Percentiles rank a stretch among this genome's conserved stretches.
Evolutionary conservation across 2,797 vertebrate species (phyloP).

Genomic region (Mormyrus proboscirostris): DNA sequence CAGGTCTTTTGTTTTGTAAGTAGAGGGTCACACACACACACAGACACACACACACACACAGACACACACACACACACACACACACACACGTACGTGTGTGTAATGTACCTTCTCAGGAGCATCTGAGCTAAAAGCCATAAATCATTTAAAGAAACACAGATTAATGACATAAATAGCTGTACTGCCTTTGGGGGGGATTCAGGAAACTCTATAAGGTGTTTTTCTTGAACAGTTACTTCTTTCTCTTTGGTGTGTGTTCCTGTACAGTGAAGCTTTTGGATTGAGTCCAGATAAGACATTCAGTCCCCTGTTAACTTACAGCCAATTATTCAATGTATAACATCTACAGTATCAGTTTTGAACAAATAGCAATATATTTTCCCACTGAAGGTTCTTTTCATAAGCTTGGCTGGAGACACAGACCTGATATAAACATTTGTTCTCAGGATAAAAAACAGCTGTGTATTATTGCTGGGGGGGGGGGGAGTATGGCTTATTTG

Average conservation of each 20-base stretch:
- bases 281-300: not conserved
- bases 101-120: not conserved
- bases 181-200: not conserved
- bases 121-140: constrained; percentile 4
- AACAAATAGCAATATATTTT: not conserved
- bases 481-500: not conserved
- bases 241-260: not conserved
- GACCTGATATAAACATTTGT: not conserved
- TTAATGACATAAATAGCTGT: not conserved
- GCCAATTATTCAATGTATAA: not conserved
- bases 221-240: not conserved
- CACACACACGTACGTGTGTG: not conserved
- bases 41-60: not conserved
- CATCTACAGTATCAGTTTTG: not conserved
- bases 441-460: not conserved
- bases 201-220: not conserved
- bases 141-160: not conserved
- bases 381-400: not conserved
- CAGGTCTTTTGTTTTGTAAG: not conserved
- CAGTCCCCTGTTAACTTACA: not conserved
- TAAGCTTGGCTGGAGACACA: not conserved
- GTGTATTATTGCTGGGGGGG: not conserved
- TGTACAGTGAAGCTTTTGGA: not conserved
- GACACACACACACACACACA: too few relatives aligned
- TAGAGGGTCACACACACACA: not conserved